Percentiles rank a stretch among this genome's conserved stretches.
Evolutionary conservation across 2,113 vertebrate genomes (phyloP).

Genomic region (Trichechus manatus): DNA sequence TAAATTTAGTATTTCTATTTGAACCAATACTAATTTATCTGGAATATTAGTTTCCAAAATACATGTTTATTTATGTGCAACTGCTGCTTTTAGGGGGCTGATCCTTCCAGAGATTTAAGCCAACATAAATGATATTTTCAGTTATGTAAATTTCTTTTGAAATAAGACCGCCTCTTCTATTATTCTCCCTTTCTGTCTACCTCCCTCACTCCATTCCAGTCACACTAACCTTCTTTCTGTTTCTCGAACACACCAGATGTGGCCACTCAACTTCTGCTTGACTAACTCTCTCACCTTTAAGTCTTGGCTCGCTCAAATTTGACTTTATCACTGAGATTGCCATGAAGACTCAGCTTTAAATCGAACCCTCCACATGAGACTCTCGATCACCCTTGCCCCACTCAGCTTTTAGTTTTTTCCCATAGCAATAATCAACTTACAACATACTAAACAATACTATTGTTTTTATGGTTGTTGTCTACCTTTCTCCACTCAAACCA

Average conservation of each 20-base stretch:
- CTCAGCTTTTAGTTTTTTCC: not conserved
- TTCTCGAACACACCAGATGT: not conserved
- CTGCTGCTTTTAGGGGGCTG: not conserved
- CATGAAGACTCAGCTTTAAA: not conserved
- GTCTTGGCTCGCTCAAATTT: not conserved
- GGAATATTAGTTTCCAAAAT: not conserved
- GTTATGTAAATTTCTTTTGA: not conserved
- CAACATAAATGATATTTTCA: not conserved
- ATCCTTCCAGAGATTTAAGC: not conserved
- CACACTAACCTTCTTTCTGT: not conserved
- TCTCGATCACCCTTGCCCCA: not conserved
- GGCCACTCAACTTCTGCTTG: not conserved
- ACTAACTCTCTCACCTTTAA: not conserved
- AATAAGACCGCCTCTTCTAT: not conserved
- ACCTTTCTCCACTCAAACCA: not conserved
- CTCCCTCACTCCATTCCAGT: not conserved
- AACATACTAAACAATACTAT: not conserved
- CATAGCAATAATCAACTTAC: not conserved
- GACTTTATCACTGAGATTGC: not conserved
- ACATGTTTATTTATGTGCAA: not conserved
- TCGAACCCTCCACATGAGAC: too few species aligned
- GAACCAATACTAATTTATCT: not conserved
- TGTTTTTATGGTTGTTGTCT: not conserved
- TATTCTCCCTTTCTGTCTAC: not conserved
- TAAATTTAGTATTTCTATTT: not conserved